Base-by-base conservation (phyloP, 2,797 vertebrate genomes). In the Spheniscus humboldti region DNA sequence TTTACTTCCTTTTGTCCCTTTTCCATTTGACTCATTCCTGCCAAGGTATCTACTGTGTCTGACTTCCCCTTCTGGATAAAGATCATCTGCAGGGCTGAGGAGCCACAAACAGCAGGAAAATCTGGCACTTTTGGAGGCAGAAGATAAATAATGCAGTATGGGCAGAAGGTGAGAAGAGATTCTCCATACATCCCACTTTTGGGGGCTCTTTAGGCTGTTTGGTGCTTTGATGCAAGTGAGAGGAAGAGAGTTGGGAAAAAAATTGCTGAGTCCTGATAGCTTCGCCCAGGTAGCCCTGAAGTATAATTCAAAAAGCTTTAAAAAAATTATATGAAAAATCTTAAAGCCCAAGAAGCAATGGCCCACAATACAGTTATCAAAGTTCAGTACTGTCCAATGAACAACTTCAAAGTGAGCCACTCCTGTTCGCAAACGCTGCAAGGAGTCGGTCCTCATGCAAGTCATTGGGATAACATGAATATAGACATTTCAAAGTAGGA, bases 1-100 rank as follows among this genome's bases (percentile, higher is more conserved):
- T 95, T 91, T 48, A 90, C 43, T 78, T 90, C 72, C 53, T 88
- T 93, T 92, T 67, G n/a, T 76, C 25, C 33, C 39, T 90, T 91
- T 97, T 90, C 86, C 92, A 82, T 86, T 89, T 83, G 92, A 95
- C 56, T 96, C 64, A 88, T 63, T 76, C 37, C 28, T 94, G 37
- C 53, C 68, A 88, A 63, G 41, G 22, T n/a, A 55, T 37, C 25
- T 55, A 41, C n/a, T 30, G 30, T 57, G 20, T 50, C 53, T 72
- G 37, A 73, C 56, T 88, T 86, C 50, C n/a, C 35, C 30, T 83
- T 85, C 43, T 53, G 60, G 28, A 62, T 7, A n/a, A 45, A 89
- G 67, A 23, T 71, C 63, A 74, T 76, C 53, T 10, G 6, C n/a
- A 78, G 37, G 11, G 13, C n/a, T 73, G n/a, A 83, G 23, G 3